phyloP scores from a whole-genome alignment of 2,888 invertebrate species.

The Apodemia hepburni region DNA sequence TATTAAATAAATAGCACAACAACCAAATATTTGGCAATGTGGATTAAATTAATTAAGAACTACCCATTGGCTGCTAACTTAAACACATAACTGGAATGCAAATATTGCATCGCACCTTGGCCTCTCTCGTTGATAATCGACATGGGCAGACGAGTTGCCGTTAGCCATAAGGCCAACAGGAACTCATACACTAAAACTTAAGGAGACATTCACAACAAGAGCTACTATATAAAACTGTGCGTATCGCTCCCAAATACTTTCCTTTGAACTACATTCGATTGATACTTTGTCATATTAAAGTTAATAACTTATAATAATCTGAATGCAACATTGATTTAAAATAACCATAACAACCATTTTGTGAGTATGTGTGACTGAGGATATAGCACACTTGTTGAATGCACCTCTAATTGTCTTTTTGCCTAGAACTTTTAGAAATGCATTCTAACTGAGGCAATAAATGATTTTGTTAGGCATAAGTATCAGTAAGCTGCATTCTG shows the following conservation, averaged over 20 bases:
- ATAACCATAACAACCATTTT: constrained; percentile 73
- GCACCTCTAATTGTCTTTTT: constrained; percentile 39
- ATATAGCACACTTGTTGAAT: constrained; percentile 64
- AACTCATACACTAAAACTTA: constrained; percentile 43
- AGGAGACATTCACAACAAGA: constrained; percentile 58
- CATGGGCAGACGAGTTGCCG: constrained; percentile 16
- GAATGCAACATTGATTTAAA: constrained; percentile 73
- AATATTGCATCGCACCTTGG: constrained; percentile 77
- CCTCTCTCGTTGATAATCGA: constrained; percentile 35
- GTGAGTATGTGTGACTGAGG: constrained; percentile 66
- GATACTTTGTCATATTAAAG: constrained; percentile 61
- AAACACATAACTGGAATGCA: constrained; percentile 78
- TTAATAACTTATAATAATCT: constrained; percentile 70
- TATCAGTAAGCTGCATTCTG: constrained; percentile 73
- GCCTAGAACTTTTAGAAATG: constrained; percentile 36
- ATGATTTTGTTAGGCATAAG: constrained; percentile 47
- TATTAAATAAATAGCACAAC: constrained; percentile 75
- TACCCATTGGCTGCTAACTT: constrained; percentile 69
- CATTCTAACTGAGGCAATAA: constrained; percentile 44
- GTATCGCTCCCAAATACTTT: constrained; percentile 69
- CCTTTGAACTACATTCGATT: constrained; percentile 73
- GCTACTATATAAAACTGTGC: constrained; percentile 65
- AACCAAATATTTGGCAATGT: constrained; percentile 78
- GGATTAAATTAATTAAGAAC: constrained; percentile 71
- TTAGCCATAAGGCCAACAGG: constrained; percentile 37